Evolutionary conservation across 2,113 vertebrate genomes (phyloP), one percentile per base, ranked within the genome.

Genomic region (Protobothrops flavoviridis): DNA sequence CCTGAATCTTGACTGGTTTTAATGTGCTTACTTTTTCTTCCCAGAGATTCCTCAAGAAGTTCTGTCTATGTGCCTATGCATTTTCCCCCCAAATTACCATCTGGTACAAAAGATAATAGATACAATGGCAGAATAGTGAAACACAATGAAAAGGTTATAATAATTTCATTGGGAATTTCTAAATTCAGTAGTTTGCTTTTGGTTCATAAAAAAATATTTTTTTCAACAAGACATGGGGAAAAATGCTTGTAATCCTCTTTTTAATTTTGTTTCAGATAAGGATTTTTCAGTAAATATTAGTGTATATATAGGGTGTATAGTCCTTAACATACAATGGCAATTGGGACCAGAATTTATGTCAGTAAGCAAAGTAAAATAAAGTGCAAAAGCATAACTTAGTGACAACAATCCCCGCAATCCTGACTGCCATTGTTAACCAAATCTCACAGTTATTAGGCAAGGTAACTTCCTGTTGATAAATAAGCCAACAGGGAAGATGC

Each of bases 1-100:
- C 12, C 39, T 88, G 11, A 52, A 4, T 93, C 89, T 61, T 91
- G 64, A 3, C 43, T 43, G 52, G 74, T 90, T 94, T 92, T 91
- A 96, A 90, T 13, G 53, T 13, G 17, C 88, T 4, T 3, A 1
- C 29, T 64, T 11, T 81, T 23, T n/a, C 39, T 52, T 64, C 1
- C 5, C 53, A n/a, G n/a, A 61, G 0, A 56, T 48, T 91, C 88
- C 15, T 91, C 24, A 85, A 69, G 23, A 93, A 93, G 39, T 9
- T 39, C 29, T 59, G n/a, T 20, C 15, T 39, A 39, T 81, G 69
- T 81, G n/a, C 69, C 69, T 17, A 15, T 64, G 61, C 10, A 9
- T 5, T 12, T 85, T 39, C 5, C 88, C 24, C 17, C 4, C 15
- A 86, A 1, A 87, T 59, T 87, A 39, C 0, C 0, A 52, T 5